These are phyloP conservation scores for Phortica variegata DNA, from an alignment of 1,140 invertebrate genomes.

Conservation along the genomic window DNA sequence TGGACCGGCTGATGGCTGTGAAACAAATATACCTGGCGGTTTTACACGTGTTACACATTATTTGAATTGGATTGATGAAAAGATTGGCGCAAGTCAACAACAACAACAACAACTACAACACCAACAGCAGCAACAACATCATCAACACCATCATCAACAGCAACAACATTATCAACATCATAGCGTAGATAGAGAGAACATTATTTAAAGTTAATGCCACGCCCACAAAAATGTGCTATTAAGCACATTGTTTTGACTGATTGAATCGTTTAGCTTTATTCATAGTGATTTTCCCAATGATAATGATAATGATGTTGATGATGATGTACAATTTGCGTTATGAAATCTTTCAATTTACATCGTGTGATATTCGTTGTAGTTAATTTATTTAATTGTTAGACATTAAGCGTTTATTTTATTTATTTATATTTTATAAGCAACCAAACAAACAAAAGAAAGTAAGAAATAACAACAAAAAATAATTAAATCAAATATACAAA, in stretches of 20 bases:
- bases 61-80: conserved; percentile 48
- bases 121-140: not conserved
- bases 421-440: conserved; percentile 1
- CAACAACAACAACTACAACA: conserved; percentile 8
- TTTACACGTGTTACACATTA: conserved; percentile 51
- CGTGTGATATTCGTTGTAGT: conserved; percentile 38
- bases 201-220: conserved; percentile 20
- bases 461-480: conserved; percentile 27
- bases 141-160: conserved; percentile 4
- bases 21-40: conserved; percentile 46
- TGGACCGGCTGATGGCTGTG: conserved; percentile 49
- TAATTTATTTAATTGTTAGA: conserved; percentile 42
- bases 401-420: conserved; percentile 10
- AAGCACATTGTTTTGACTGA: conserved; percentile 14
- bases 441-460: conserved; percentile 6
- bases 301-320: conserved; percentile 5
- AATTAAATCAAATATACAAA: conserved; percentile 21
- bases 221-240: not conserved
- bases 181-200: conserved; percentile 31
- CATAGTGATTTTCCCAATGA: conserved; percentile 26
- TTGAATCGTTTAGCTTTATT: conserved; percentile 46
- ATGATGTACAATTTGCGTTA: too few relatives aligned
- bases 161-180: conserved; percentile 13
- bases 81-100: conserved; percentile 29
- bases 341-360: not conserved